phyloP scores from a whole-genome alignment of 2,113 vertebrate genomes.

The Prunella himalayana region DNA sequence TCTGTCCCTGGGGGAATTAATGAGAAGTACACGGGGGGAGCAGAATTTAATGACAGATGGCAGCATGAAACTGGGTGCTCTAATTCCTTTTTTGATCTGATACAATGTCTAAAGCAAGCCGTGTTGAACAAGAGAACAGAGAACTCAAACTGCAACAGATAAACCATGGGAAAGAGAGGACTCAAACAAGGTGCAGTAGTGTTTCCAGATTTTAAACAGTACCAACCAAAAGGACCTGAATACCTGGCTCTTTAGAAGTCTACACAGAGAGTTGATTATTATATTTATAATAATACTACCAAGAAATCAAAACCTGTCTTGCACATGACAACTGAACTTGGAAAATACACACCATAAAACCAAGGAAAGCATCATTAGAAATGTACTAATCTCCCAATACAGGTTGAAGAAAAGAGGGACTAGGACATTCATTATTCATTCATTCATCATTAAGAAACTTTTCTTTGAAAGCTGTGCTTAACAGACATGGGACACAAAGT shows the following conservation, averaged over 20 bases:
- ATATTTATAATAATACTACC: neutral
- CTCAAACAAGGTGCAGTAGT: neutral
- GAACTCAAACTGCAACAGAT: neutral
- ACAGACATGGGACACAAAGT: neutral
- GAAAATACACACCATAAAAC: neutral
- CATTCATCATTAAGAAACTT: neutral
- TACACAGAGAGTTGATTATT: neutral
- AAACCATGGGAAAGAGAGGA: neutral
- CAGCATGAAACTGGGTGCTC: neutral
- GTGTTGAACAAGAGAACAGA: fast-evolving
- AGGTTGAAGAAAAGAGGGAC: neutral
- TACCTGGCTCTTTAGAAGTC: neutral
- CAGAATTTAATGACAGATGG: neutral
- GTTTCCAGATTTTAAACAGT: neutral
- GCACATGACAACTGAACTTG: neutral
- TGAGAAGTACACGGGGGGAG: neutral
- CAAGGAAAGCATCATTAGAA: neutral
- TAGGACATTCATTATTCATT: too few relatives aligned
- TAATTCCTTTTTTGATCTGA: neutral
- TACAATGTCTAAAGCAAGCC: neutral
- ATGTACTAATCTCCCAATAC: neutral
- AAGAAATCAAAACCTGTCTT: neutral
- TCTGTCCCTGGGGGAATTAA: neutral
- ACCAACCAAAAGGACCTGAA: neutral
- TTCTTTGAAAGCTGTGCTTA: neutral